Evolutionary conservation across 92 coral and sea anemone species (phyloP).

Genomic region (Epizoanthus ramosus): DNA sequence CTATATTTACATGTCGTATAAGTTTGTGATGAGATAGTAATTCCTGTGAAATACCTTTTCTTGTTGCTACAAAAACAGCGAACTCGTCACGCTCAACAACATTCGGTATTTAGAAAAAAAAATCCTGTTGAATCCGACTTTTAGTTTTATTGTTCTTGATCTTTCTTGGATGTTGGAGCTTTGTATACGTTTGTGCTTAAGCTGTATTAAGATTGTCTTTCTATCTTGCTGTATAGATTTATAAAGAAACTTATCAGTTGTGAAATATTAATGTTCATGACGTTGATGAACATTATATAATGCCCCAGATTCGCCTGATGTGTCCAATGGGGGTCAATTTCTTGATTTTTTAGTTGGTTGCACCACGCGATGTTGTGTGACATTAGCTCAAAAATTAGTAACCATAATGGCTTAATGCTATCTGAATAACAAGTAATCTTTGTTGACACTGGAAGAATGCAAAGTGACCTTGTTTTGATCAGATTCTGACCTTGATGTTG

Average conservation of each 20-base stretch:
- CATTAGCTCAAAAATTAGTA: no score
- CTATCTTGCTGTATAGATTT: no score
- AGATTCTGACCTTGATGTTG: background rate
- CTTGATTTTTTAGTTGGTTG: background rate
- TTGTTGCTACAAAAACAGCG: constrained; percentile 1
- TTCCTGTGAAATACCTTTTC: background rate
- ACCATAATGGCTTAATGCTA: background rate
- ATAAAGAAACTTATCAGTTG: no score
- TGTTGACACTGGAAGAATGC: background rate
- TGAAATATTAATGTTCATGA: no score
- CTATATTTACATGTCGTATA: background rate
- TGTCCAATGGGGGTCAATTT: no score
- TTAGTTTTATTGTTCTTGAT: constrained; percentile 11
- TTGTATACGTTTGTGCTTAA: constrained; percentile 19
- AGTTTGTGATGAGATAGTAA: background rate
- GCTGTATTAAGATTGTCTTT: background rate
- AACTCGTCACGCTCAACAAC: background rate
- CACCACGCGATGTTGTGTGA: constrained; percentile 38
- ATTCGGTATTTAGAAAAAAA: background rate
- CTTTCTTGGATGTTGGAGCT: constrained; percentile 1
- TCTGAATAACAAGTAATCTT: background rate
- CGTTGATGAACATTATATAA: no score
- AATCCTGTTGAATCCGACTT: background rate
- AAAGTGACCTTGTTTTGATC: constrained; percentile 31
- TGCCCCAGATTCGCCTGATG: no score